Evolutionary conservation across 1,140 invertebrate genomes (phyloP).

Genomic region (Gryllus bimaculatus): DNA sequence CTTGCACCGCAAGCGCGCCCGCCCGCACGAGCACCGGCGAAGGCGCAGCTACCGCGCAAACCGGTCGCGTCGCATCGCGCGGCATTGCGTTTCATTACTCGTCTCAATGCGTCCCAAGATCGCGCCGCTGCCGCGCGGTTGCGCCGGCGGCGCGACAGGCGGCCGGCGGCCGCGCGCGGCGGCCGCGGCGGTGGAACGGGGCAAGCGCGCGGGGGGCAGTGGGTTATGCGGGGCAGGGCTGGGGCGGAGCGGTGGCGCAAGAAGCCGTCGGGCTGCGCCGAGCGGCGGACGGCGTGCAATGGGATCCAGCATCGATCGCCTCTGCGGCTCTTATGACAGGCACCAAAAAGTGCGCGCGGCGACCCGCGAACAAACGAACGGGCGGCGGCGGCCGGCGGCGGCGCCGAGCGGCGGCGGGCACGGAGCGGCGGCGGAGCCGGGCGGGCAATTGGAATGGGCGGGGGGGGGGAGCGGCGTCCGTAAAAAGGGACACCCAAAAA

Average conservation of each 20-base stretch:
- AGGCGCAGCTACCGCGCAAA: not conserved
- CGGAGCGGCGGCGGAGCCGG: not conserved
- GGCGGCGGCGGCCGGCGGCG: slow-evolving; percentile 9
- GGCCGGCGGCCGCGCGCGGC: no score
- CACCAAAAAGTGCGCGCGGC: slow-evolving; percentile 14
- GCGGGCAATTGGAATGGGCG: not conserved
- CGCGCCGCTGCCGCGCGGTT: not conserved
- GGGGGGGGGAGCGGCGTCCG: not conserved
- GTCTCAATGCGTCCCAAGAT: not conserved
- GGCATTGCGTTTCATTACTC: slow-evolving; percentile 6
- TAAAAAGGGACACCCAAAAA: not conserved
- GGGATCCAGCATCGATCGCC: not conserved
- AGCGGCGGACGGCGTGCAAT: not conserved
- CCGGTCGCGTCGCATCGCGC: slow-evolving; percentile 3
- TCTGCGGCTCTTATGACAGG: not conserved
- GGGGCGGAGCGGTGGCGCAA: not conserved
- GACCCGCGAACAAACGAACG: slow-evolving; percentile 11
- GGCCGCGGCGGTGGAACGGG: no score
- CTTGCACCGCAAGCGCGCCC: not conserved
- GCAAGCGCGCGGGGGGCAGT: no score
- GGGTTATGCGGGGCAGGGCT: no score
- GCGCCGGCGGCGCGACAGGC: no score
- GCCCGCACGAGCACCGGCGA: no score
- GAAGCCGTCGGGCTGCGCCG: not conserved
- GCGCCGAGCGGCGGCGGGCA: not conserved